phyloP scores from a whole-genome alignment of 2,888 invertebrate genomes.

The Erebia aethiops region DNA sequence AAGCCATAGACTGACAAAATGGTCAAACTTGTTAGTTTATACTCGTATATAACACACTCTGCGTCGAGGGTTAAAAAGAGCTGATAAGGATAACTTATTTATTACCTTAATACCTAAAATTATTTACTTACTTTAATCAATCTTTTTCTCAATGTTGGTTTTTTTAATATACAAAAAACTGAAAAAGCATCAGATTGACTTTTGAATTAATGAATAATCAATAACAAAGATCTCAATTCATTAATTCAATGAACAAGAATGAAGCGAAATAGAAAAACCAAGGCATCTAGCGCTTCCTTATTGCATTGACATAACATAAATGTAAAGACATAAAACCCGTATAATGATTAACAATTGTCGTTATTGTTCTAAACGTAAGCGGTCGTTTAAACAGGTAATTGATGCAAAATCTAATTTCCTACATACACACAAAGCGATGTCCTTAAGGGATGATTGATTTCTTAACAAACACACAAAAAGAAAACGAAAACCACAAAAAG shows the following conservation, averaged over 20 bases:
- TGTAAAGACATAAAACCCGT: slow-evolving; percentile 1
- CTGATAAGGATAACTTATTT: no score
- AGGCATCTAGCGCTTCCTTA: neutral
- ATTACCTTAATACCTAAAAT: no score
- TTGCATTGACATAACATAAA: neutral
- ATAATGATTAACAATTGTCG: neutral
- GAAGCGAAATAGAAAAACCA: neutral
- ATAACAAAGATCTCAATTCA: no score
- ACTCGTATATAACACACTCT: no score
- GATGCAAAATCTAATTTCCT: slow-evolving; percentile 8
- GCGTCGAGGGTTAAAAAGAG: no score
- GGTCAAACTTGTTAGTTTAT: no score
- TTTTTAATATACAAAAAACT: neutral
- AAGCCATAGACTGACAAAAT: no score
- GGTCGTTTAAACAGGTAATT: slow-evolving; percentile 4
- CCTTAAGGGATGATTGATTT: slow-evolving; percentile 4
- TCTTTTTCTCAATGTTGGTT: no score
- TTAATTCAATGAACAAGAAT: neutral
- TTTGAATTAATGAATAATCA: neutral
- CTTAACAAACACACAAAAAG: neutral
- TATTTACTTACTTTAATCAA: neutral
- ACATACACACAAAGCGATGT: slow-evolving; percentile 1
- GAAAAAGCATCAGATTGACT: neutral
- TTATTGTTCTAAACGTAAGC: neutral
- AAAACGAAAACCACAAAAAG: neutral